Base-by-base conservation (phyloP, 2,797 vertebrate species). In the Nyctibius grandis region DNA sequence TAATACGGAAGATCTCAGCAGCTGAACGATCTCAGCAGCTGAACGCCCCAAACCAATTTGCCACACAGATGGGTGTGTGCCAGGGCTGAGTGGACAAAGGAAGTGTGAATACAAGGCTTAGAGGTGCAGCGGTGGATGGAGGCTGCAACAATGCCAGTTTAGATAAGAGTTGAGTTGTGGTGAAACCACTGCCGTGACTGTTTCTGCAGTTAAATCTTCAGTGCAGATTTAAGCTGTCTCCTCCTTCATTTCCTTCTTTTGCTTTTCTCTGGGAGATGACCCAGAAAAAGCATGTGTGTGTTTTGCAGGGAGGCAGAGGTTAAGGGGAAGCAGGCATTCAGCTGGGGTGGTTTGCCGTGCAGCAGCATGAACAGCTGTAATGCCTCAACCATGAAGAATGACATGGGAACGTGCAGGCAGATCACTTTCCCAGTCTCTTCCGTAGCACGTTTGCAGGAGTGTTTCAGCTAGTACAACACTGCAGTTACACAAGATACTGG, bases 361-460 rank as follows among this genome's bases (percentile, higher is more conserved):
- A 69, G 81, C 57, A 69, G 47, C 63, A 11, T 42, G 65, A 93
- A 23, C 96, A 94, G 93, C 94, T 95, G 94, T 88, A 68, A 26
- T 36, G 28, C 79, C 65, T 95, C 88, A 36, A 0, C 78, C 64
- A 26, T 18, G 5, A 36, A 48, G 80, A 81, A 70, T 73, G 96
- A 63, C 45, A 26, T 77, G 72, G 65, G 94, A 93, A 95, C 38
- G 13, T 80, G 69, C 40, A 83, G 79, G 60, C 40, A 25, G 40
- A 63, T 85, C 9, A 1, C 60, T 92, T 91, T 68, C 63, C 60
- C 56, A 2, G 56, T 72, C 82, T 45, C 65, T 68, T 47, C 64
- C 4, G 1, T 47, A 54, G 84, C 34, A 28, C 45, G 1, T 59
- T 76, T 2, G 4, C 42, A 61, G 50, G 28, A 88, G 40, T 42